Conservation (phyloP, 2,888 invertebrate species). For the Drosophila aldrichi region DNA sequence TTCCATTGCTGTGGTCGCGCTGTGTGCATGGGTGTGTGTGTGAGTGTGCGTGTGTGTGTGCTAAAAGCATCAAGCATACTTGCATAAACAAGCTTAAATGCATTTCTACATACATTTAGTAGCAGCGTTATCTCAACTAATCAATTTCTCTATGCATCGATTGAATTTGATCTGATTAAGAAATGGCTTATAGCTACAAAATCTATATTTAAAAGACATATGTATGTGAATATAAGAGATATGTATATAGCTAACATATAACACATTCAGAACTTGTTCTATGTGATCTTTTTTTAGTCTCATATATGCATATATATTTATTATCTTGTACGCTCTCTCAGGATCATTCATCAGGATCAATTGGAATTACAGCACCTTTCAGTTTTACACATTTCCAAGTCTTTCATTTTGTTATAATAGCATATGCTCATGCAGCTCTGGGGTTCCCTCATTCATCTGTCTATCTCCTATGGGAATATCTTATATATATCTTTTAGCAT, state of each 20-base stretch:
- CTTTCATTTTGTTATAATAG: too few species aligned
- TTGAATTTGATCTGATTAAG: background rate
- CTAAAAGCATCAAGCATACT: background rate
- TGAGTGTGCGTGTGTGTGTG: background rate
- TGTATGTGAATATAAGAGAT: background rate
- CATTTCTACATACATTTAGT: background rate
- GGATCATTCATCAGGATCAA: too few species aligned
- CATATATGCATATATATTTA: too few species aligned
- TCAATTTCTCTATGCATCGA: background rate
- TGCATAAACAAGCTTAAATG: conserved; percentile 2
- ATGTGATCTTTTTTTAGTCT: too few species aligned
- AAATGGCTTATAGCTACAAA: background rate
- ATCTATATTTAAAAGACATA: too few species aligned
- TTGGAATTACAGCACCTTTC: too few species aligned
- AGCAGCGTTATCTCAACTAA: background rate
- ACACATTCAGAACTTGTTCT: background rate
- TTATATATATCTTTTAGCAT: background rate
- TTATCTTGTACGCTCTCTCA: too few species aligned
- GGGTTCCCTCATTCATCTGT: background rate
- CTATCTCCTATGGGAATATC: background rate
- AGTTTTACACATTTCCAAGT: too few species aligned
- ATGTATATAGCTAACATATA: background rate
- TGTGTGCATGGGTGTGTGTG: background rate
- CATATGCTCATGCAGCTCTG: too few species aligned
- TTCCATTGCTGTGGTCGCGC: conserved; percentile 3